phyloP scores from a whole-genome alignment of 2,888 invertebrate species.

The Pherbina coryleti region DNA sequence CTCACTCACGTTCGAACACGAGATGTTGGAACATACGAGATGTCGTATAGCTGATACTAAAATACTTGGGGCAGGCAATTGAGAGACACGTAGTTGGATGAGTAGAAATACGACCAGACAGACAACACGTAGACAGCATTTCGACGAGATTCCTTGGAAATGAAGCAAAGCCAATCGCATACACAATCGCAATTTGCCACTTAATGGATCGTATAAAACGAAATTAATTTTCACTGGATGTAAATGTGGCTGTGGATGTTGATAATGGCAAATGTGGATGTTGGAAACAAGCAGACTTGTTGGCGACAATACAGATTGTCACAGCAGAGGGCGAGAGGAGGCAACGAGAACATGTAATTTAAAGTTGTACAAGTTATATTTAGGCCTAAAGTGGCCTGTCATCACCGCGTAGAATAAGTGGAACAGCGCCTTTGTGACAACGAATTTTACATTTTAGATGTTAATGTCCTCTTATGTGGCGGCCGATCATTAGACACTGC shows the following conservation, averaged over 20 bases:
- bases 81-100: not conserved
- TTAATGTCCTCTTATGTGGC: not conserved
- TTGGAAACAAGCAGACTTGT: not conserved
- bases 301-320: not conserved
- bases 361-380: not conserved
- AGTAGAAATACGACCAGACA: not conserved
- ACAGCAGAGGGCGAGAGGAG: not conserved
- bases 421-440: not conserved
- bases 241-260: not conserved
- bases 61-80: too few relatives aligned
- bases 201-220: conserved; percentile 26
- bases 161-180: conserved; percentile 25
- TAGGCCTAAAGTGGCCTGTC: not conserved
- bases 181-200: conserved; percentile 28
- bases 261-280: not conserved
- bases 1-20: not conserved
- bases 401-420: not conserved
- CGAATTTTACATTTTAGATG: not conserved
- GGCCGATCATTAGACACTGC: not conserved
- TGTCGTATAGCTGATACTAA: too few relatives aligned
- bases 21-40: not conserved
- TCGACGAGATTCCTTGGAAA: conserved; percentile 25
- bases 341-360: not conserved
- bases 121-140: not conserved
- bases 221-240: conserved; percentile 25